phyloP scores from a whole-genome alignment of 2,888 invertebrate species.

The Branchipolynoe longqiensis region DNA sequence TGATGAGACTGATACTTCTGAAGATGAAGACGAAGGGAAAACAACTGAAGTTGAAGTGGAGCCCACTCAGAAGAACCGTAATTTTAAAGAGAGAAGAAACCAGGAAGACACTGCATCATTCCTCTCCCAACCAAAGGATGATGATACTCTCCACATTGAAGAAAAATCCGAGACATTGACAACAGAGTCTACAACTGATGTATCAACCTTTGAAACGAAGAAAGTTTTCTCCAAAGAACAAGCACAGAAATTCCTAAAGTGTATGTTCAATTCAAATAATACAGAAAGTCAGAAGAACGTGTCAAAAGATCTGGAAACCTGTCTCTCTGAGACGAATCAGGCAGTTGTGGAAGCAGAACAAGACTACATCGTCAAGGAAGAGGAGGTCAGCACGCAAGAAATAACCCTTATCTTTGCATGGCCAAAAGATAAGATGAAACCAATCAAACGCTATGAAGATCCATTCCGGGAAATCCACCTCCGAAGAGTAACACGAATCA shows the following conservation, averaged over 20 bases:
- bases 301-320: slow-evolving; percentile 21
- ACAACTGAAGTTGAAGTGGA: too few relatives aligned
- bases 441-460: slow-evolving; percentile 26
- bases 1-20: too few relatives aligned
- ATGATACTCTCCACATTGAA: too few relatives aligned
- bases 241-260: slow-evolving; percentile 44
- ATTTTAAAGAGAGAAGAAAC: too few relatives aligned
- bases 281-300: slow-evolving; percentile 19
- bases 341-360: slow-evolving; percentile 1
- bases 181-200: too few relatives aligned
- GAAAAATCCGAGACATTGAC: too few relatives aligned
- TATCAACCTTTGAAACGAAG: slow-evolving; percentile 37
- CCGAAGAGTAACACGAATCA: slow-evolving; percentile 51
- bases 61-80: too few relatives aligned
- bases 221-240: slow-evolving; percentile 27
- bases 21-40: too few relatives aligned
- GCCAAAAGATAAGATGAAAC: slow-evolving; percentile 7
- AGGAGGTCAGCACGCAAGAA: slow-evolving; percentile 53
- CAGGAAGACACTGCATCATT: too few relatives aligned
- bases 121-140: too few relatives aligned
- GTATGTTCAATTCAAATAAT: slow-evolving; percentile 14
- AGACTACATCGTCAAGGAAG: slow-evolving; percentile 39
- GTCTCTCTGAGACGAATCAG: slow-evolving; percentile 28
- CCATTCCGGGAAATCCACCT: slow-evolving; percentile 54
- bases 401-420: slow-evolving; percentile 56